These are phyloP conservation scores for Macropis europaea DNA, from an alignment of 2,888 invertebrate genomes.

Conservation along the genomic window DNA sequence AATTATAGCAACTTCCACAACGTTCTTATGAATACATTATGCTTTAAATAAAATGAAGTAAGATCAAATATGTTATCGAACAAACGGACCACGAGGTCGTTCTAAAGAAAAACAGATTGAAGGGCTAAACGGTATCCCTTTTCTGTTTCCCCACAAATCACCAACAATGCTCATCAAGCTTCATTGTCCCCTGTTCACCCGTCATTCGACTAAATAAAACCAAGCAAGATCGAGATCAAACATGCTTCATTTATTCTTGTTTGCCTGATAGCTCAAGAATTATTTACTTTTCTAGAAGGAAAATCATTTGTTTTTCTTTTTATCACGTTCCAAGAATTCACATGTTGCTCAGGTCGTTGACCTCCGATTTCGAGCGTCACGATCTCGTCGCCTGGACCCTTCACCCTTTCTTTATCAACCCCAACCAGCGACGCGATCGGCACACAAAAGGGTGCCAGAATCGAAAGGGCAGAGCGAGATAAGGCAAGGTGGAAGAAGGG, in stretches of 20 bases:
- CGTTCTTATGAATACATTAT: too few species aligned
- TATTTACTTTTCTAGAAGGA: background rate
- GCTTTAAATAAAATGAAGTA: too few species aligned
- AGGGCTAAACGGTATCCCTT: too few species aligned
- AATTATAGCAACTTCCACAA: too few species aligned
- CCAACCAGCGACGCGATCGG: background rate
- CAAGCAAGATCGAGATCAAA: slow-evolving; percentile 3
- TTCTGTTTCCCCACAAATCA: too few species aligned
- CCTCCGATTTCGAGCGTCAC: background rate
- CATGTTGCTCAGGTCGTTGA: background rate
- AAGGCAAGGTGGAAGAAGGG: slow-evolving; percentile 23
- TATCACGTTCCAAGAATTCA: background rate
- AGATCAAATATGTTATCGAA: too few species aligned
- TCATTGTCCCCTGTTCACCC: background rate
- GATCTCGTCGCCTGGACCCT: background rate
- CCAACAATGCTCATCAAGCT: background rate
- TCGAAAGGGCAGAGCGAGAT: slow-evolving; percentile 23
- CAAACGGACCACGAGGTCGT: too few species aligned
- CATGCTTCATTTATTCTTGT: background rate
- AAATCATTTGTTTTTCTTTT: too few species aligned
- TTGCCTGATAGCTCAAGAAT: background rate
- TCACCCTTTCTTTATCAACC: slow-evolving; percentile 16
- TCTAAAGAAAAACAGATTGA: too few species aligned
- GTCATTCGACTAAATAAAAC: background rate
- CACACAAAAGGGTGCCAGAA: slow-evolving; percentile 34